Conservation (phyloP, 2,113 vertebrate species). For the Solea senegalensis region DNA sequence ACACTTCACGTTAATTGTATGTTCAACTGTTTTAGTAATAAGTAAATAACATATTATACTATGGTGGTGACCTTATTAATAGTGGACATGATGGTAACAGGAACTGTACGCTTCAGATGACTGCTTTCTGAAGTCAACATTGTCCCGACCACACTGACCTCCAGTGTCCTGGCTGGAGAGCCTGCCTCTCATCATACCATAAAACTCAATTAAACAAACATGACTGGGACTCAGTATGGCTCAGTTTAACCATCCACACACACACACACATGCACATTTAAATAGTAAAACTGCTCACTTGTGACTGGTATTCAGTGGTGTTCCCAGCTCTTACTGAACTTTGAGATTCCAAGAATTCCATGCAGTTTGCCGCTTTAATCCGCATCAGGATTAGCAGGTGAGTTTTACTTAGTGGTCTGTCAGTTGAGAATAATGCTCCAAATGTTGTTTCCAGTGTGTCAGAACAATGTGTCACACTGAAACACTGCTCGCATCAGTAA, state of each 20-base stretch:
- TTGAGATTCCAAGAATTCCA: conserved; percentile 77
- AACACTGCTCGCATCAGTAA: not conserved
- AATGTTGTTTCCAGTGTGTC: conserved; percentile 4
- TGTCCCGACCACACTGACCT: not conserved
- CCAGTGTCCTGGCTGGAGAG: not conserved
- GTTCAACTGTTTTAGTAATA: not conserved
- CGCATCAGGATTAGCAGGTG: conserved; percentile 70
- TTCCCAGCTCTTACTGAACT: conserved; percentile 65
- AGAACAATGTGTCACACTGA: not conserved
- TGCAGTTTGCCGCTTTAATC: conserved; percentile 73
- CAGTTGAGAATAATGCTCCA: conserved; percentile 25
- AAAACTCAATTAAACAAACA: conserved; percentile 23
- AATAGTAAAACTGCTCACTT: conserved; percentile 38
- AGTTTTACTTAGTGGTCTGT: conserved; percentile 56
- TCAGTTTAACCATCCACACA: conserved; percentile 25
- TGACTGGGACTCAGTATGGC: conserved; percentile 15
- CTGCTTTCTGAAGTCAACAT: too few species aligned
- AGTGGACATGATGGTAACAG: not conserved
- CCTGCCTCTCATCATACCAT: not conserved
- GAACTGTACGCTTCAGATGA: not conserved
- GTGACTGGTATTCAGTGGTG: conserved; percentile 67
- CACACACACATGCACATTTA: conserved; percentile 24
- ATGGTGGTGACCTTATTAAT: not conserved
- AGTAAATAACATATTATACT: not conserved
- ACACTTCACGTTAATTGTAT: not conserved